These are phyloP conservation scores for Dioctria linearis DNA, from an alignment of 2,888 invertebrate genomes.

Conservation along the genomic window DNA sequence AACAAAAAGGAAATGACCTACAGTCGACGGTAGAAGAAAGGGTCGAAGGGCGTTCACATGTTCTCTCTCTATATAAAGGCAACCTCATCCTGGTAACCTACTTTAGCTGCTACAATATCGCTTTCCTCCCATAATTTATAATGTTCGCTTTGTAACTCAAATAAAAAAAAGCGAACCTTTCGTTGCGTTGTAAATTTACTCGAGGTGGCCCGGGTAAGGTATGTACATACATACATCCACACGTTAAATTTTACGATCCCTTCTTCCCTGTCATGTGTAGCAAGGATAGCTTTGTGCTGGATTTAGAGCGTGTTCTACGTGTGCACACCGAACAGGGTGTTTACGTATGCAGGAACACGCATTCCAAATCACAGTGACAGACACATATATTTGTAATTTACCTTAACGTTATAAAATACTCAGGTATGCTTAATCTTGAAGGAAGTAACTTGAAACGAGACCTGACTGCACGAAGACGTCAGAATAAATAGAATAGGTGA, in stretches of 20 bases:
- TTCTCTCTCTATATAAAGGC: not conserved
- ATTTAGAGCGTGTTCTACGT: not conserved
- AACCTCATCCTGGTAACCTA: not conserved
- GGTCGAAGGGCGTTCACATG: not conserved
- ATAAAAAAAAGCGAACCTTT: not conserved
- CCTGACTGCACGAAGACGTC: too few relatives aligned
- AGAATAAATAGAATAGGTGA: too few relatives aligned
- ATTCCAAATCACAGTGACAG: not conserved
- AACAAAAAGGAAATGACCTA: too few relatives aligned
- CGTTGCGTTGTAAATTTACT: too few relatives aligned
- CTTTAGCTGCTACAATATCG: not conserved
- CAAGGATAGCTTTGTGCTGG: not conserved
- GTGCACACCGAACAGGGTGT: not conserved
- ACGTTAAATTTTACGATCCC: too few relatives aligned
- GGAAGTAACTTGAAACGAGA: not conserved
- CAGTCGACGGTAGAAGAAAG: too few relatives aligned
- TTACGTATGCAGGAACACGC: conserved; percentile 4
- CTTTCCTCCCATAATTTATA: not conserved
- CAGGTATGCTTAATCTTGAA: conserved; percentile 3
- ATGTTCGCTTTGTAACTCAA: conserved; percentile 4
- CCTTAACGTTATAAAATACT: conserved; percentile 1
- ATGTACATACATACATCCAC: too few relatives aligned
- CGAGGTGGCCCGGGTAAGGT: too few relatives aligned
- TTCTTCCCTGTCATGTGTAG: not conserved
- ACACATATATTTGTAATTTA: not conserved